phyloP scores from a whole-genome alignment of 2,113 vertebrate genomes.

The Sphaerodactylus townsendi region DNA sequence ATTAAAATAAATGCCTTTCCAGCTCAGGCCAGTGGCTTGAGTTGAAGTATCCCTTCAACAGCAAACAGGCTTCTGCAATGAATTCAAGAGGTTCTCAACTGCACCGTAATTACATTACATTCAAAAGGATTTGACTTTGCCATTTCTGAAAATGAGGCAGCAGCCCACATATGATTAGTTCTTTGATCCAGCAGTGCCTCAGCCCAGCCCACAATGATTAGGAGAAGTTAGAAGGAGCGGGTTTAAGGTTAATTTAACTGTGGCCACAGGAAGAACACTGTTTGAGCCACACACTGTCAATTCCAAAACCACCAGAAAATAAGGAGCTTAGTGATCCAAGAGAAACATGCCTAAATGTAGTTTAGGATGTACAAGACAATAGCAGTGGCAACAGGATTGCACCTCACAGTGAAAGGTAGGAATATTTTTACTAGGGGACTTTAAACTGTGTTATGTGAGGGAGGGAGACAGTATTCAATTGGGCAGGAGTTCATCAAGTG shows the following conservation, averaged over 20 bases:
- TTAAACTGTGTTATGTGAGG: too few relatives aligned
- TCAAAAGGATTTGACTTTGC: conserved; percentile 29
- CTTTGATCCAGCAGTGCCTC: conserved; percentile 20
- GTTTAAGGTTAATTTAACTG: conserved; percentile 10
- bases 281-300: too few relatives aligned
- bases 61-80: neutral
- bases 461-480: too few relatives aligned
- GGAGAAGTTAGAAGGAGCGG: conserved; percentile 29
- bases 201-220: neutral
- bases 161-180: neutral
- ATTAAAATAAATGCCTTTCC: neutral
- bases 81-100: neutral
- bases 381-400: neutral
- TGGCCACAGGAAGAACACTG: neutral
- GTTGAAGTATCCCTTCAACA: neutral
- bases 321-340: neutral
- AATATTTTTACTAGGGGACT: too few relatives aligned
- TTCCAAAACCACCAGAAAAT: neutral
- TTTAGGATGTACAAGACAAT: neutral
- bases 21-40: neutral
- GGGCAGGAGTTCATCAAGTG: too few relatives aligned
- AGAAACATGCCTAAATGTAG: neutral
- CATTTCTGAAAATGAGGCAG: conserved; percentile 13
- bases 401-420: too few relatives aligned
- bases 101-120: neutral